These are phyloP conservation scores for Drosophila truncata DNA, from an alignment of 1,140 invertebrate genomes.

Conservation along the genomic window DNA sequence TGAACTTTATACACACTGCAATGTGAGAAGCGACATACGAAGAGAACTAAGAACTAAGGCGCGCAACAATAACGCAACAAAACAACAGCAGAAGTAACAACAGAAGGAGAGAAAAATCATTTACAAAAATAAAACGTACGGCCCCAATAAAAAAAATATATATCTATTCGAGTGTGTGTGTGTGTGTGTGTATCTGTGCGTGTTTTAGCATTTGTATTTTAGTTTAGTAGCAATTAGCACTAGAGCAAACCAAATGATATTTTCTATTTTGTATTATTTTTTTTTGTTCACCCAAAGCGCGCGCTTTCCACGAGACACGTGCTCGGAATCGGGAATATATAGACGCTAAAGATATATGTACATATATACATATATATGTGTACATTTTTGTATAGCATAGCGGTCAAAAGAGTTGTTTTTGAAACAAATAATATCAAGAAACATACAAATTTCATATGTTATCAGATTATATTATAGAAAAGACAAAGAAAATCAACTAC, in stretches of 20 bases:
- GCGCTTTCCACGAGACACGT: constrained; percentile 41
- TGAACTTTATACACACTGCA: constrained; percentile 18
- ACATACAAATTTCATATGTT: neutral
- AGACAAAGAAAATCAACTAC: neutral
- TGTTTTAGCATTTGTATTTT: constrained; percentile 41
- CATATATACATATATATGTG: neutral
- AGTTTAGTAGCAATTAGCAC: constrained; percentile 51
- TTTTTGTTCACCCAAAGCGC: constrained; percentile 21
- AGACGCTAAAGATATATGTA: neutral
- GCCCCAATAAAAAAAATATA: constrained; percentile 17
- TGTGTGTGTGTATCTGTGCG: constrained; percentile 8
- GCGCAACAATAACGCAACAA: constrained; percentile 6
- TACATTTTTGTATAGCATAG: neutral
- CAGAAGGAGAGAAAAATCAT: constrained; percentile 18
- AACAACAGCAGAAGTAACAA: constrained; percentile 21
- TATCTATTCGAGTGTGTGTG: neutral
- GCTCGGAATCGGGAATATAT: constrained; percentile 15
- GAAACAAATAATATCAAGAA: neutral
- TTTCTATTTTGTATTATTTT: neutral
- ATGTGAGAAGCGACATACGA: constrained; percentile 14
- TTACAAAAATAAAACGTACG: constrained; percentile 49
- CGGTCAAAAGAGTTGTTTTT: neutral
- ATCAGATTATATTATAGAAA: neutral
- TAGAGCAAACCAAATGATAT: constrained; percentile 26
- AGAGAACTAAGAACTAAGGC: neutral